Evolutionary conservation across 2,113 vertebrate genomes (phyloP).

Genomic region (Willisornis vidua): DNA sequence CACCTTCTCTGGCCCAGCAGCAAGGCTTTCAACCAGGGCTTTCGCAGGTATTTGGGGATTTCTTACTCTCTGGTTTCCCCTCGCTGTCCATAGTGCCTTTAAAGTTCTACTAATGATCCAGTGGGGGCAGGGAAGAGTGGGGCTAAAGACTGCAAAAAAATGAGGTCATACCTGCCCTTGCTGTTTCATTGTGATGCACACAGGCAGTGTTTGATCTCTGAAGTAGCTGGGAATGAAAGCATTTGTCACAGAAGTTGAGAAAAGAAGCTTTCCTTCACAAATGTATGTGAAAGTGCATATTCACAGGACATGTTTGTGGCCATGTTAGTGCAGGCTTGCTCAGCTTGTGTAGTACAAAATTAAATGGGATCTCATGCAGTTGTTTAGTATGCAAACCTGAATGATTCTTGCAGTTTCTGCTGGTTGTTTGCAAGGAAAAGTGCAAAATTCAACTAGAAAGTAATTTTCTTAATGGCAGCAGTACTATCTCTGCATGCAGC

Average conservation of each 20-base stretch:
- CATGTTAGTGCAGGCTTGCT: background rate
- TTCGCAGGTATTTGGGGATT: constrained; percentile 85
- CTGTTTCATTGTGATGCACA: background rate
- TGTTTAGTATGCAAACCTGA: background rate
- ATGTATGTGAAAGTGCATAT: background rate
- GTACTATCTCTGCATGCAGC: background rate
- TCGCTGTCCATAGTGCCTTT: background rate
- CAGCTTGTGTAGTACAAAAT: background rate
- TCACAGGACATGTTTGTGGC: background rate
- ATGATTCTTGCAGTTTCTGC: background rate
- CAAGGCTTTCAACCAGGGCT: constrained; percentile 96
- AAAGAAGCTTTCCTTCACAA: background rate
- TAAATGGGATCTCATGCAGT: background rate
- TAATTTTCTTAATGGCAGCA: background rate
- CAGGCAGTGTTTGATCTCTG: background rate
- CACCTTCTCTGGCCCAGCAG: constrained; percentile 92
- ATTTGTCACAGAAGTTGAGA: background rate
- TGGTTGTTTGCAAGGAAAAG: background rate
- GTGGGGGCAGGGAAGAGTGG: background rate
- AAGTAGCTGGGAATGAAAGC: background rate
- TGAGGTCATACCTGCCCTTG: background rate
- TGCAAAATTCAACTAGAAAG: background rate
- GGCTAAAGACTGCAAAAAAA: background rate
- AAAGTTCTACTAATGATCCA: background rate
- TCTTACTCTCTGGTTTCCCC: background rate